phyloP scores from a whole-genome alignment of 2,888 invertebrate genomes.

The Troilus luridus region DNA sequence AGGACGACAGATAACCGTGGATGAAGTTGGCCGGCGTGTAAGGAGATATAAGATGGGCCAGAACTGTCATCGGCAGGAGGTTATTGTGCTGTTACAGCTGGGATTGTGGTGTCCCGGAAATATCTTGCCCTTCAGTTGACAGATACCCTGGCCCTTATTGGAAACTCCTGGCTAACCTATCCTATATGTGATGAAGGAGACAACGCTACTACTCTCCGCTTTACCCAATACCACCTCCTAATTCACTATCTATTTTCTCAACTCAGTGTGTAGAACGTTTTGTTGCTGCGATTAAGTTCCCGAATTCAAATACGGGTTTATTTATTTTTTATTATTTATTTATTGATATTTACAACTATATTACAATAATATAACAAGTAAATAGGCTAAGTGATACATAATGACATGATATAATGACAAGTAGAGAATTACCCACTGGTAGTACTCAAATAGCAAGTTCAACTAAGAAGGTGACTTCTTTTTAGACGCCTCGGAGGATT shows the following conservation, averaged over 20 bases:
- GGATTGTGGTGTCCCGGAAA: conserved; percentile 40
- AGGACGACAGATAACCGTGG: conserved; percentile 4
- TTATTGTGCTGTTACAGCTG: conserved; percentile 47
- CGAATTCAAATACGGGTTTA: too few relatives aligned
- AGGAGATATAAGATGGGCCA: conserved; percentile 41
- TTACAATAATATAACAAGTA: too few relatives aligned
- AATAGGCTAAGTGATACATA: too few relatives aligned
- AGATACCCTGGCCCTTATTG: conserved; percentile 24
- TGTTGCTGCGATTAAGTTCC: too few relatives aligned
- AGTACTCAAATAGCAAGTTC: too few relatives aligned
- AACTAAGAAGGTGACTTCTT: too few relatives aligned
- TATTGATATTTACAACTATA: too few relatives aligned
- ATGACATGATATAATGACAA: too few relatives aligned
- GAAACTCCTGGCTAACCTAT: conserved; percentile 2
- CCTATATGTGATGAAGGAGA: background rate
- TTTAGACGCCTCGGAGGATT: too few relatives aligned
- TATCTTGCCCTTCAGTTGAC: conserved; percentile 8
- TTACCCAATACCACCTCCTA: background rate
- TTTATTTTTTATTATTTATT: too few relatives aligned
- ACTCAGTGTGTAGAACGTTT: too few relatives aligned
- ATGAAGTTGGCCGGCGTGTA: conserved; percentile 9
- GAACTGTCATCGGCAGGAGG: conserved; percentile 39
- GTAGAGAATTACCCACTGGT: too few relatives aligned
- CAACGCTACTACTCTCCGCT: background rate
- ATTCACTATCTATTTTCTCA: background rate